These are phyloP conservation scores for Clinocottus analis DNA, from an alignment of 2,113 vertebrate genomes.

Conservation along the genomic window DNA sequence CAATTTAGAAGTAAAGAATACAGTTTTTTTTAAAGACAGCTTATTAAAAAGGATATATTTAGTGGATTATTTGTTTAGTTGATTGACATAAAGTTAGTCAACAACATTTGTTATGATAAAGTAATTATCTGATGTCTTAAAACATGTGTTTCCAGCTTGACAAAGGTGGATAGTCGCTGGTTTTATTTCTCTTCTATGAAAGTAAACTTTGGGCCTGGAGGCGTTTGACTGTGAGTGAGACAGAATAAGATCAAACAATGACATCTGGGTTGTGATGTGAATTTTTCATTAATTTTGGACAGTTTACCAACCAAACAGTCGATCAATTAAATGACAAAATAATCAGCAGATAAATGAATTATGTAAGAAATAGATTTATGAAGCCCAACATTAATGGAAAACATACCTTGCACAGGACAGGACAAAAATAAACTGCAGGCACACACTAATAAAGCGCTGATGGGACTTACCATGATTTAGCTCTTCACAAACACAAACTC, in stretches of 20 bases:
- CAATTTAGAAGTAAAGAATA: background rate
- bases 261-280: background rate
- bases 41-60: background rate
- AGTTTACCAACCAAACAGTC: background rate
- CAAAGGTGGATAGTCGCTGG: background rate
- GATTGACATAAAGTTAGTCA: background rate
- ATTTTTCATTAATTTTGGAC: background rate
- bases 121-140: background rate
- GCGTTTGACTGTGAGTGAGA: background rate
- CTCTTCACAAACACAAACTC: conserved; percentile 16
- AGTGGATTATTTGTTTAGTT: background rate
- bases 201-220: background rate
- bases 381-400: background rate
- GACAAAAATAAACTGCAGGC: background rate
- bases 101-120: background rate
- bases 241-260: background rate
- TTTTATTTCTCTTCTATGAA: background rate
- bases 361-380: background rate
- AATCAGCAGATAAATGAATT: background rate
- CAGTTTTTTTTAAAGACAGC: background rate
- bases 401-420: background rate
- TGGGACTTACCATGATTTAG: conserved; percentile 71
- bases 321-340: background rate
- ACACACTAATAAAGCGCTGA: background rate
- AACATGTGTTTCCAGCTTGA: background rate